A percentile compares a stretch with the other conserved stretches of the same genome.
Evolutionary conservation across 1,140 invertebrate species (phyloP).

Genomic region (Drosophila bifasciata): DNA sequence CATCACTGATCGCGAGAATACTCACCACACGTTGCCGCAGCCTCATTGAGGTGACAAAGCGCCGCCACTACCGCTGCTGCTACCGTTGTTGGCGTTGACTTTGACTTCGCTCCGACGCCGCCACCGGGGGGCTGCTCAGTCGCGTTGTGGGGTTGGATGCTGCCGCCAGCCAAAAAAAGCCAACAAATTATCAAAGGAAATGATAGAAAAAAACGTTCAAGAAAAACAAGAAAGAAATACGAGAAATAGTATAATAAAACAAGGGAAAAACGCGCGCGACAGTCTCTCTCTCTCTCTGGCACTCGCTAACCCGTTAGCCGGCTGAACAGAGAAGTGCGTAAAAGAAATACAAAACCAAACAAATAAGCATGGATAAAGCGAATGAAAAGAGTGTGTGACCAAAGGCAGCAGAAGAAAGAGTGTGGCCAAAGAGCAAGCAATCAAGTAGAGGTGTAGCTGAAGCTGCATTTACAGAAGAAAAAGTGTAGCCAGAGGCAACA

Average conservation of each 20-base stretch:
- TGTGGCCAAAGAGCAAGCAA: too few relatives aligned
- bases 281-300: too few relatives aligned
- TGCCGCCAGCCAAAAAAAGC: constrained; percentile 57
- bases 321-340: too few relatives aligned
- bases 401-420: too few relatives aligned
- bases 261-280: constrained; percentile 3
- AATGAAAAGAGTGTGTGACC: too few relatives aligned
- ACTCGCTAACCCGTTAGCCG: too few relatives aligned
- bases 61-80: constrained; percentile 11
- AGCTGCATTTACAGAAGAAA: too few relatives aligned
- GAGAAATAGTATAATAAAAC: constrained; percentile 26
- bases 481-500: too few relatives aligned
- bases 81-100: constrained; percentile 20
- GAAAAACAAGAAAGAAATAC: constrained; percentile 33
- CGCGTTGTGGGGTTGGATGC: constrained; percentile 73
- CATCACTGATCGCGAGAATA: constrained; percentile 42
- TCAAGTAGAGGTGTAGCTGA: too few relatives aligned
- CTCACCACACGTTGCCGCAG: constrained; percentile 34
- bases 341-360: too few relatives aligned
- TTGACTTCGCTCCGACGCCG: constrained; percentile 37
- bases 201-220: constrained; percentile 6
- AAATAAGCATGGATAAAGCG: too few relatives aligned
- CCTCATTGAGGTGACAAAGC: constrained; percentile 61
- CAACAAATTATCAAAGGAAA: constrained; percentile 19
- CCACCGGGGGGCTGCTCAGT: constrained; percentile 43